Conservation (phyloP, 2,888 invertebrate species). For the Drosophila mimetica region DNA sequence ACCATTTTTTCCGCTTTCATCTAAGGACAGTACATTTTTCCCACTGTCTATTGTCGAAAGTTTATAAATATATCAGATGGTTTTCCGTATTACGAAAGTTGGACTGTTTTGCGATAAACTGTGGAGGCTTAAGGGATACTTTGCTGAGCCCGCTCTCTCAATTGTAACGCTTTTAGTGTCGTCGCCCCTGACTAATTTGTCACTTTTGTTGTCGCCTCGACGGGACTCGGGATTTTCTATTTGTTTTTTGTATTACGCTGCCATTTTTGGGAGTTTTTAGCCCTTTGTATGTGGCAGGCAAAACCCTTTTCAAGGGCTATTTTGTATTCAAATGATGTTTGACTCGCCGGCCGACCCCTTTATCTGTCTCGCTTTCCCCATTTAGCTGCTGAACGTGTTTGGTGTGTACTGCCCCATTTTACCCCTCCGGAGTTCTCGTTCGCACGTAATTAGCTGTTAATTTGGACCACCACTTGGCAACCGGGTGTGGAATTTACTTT, state of each 20-base stretch:
- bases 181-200: constrained; percentile 79
- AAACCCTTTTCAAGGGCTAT: constrained; percentile 74
- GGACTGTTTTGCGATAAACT: not conserved
- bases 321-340: constrained; percentile 81
- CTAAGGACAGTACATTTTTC: not conserved
- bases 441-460: constrained; percentile 74
- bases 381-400: constrained; percentile 53
- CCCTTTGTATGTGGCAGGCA: not conserved
- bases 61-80: not conserved
- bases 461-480: constrained; percentile 62
- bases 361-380: not conserved
- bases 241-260: constrained; percentile 15
- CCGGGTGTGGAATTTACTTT: constrained; percentile 56
- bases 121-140: not conserved
- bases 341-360: constrained; percentile 50
- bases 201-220: constrained; percentile 73
- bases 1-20: too few species aligned
- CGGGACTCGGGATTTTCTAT: constrained; percentile 11
- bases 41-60: not conserved
- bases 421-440: constrained; percentile 39
- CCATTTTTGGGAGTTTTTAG: constrained; percentile 18
- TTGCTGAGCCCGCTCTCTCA: constrained; percentile 35
- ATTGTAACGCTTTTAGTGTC: constrained; percentile 66
- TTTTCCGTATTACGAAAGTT: not conserved
- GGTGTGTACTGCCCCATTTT: constrained; percentile 20